Percentiles rank a stretch among this genome's conserved stretches.
These are phyloP conservation scores for Crocallis elinguaria DNA, from an alignment of 2,888 invertebrate species.

Conservation along the genomic window DNA sequence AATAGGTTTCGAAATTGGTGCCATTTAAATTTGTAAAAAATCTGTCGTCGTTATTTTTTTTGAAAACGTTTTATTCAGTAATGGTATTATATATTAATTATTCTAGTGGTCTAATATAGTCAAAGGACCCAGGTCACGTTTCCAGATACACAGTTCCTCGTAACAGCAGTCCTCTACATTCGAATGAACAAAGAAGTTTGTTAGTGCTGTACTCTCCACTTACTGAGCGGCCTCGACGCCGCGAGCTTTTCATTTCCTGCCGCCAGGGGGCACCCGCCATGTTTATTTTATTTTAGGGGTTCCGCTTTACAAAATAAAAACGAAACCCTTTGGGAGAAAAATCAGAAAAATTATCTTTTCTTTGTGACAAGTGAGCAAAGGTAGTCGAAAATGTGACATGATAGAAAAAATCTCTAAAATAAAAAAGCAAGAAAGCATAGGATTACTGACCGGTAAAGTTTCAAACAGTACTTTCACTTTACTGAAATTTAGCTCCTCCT, in stretches of 20 bases:
- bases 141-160: slow-evolving; percentile 2
- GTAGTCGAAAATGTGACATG: too few species aligned
- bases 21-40: too few species aligned
- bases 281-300: slow-evolving; percentile 51
- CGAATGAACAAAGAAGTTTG: slow-evolving; percentile 67
- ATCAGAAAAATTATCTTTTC: background rate
- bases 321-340: background rate
- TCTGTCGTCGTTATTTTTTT: too few species aligned
- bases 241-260: slow-evolving; percentile 66
- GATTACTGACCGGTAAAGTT: too few species aligned
- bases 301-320: background rate
- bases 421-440: too few species aligned
- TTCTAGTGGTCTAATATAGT: background rate
- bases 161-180: slow-evolving; percentile 34
- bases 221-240: slow-evolving; percentile 30
- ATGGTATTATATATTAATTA: too few species aligned
- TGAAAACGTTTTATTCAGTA: too few species aligned
- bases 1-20: too few species aligned
- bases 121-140: background rate
- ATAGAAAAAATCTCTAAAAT: too few species aligned
- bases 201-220: slow-evolving; percentile 57
- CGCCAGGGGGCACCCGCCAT: slow-evolving; percentile 55
- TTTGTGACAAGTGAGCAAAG: background rate
- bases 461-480: too few species aligned
- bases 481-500: too few species aligned